Percentiles rank a stretch among this genome's conserved stretches.
phyloP scores from a whole-genome alignment of 2,888 invertebrate genomes.

The Augiades crinisus region DNA sequence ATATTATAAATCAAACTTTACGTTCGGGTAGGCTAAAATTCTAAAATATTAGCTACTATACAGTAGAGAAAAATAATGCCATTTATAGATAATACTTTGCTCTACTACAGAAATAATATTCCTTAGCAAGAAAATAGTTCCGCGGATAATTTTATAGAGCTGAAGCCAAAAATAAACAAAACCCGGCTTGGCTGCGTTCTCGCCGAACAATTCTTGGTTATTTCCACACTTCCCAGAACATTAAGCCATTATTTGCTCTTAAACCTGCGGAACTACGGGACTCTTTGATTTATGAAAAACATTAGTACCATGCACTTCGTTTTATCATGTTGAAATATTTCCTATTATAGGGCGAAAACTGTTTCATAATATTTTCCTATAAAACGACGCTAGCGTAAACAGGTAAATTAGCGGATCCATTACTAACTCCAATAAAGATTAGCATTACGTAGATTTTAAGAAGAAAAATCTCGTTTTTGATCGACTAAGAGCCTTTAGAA shows the following conservation, averaged over 20 bases:
- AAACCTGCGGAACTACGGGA: constrained; percentile 19
- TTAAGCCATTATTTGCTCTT: constrained; percentile 22
- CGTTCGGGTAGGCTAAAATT: too few relatives aligned
- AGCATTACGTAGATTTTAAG: too few relatives aligned
- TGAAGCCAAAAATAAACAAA: constrained; percentile 26
- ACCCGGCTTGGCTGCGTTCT: constrained; percentile 25
- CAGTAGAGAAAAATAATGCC: neutral
- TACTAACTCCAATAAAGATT: too few relatives aligned
- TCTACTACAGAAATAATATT: constrained; percentile 6
- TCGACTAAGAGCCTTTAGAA: too few relatives aligned
- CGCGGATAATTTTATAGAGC: constrained; percentile 24
- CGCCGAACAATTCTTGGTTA: constrained; percentile 23
- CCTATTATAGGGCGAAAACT: too few relatives aligned
- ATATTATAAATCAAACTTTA: too few relatives aligned
- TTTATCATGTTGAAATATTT: neutral
- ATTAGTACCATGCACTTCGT: constrained; percentile 5
- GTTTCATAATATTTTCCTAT: too few relatives aligned
- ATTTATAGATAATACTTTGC: neutral
- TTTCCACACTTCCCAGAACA: constrained; percentile 26
- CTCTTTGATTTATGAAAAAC: constrained; percentile 18
- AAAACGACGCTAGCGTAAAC: too few relatives aligned
- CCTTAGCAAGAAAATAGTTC: constrained; percentile 19
- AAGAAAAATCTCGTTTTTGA: too few relatives aligned
- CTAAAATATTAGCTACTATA: too few relatives aligned
- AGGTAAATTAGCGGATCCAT: too few relatives aligned